A percentile compares a stretch with the other conserved stretches of the same genome.
phyloP scores from a whole-genome alignment of 1,140 invertebrate genomes.

The Stenopsyche tienmushanensis region DNA sequence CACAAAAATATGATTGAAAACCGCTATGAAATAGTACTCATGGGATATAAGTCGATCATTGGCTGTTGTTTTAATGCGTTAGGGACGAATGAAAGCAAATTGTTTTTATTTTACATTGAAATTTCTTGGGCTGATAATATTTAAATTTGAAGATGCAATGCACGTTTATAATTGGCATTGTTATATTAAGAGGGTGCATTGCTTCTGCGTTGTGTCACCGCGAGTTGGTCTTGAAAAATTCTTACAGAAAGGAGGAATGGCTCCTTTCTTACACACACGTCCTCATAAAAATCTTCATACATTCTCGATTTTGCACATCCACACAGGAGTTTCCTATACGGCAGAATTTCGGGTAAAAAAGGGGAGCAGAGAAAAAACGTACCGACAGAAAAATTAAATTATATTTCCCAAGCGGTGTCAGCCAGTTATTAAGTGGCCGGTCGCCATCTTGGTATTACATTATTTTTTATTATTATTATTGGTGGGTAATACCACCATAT shows the following conservation, averaged over 20 bases:
- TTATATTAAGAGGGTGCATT: no score
- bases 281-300: constrained; percentile 35
- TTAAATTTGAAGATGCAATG: no score
- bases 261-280: constrained; percentile 34
- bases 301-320: constrained; percentile 19
- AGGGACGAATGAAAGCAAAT: no score
- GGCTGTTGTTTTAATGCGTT: no score
- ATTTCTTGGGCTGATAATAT: no score
- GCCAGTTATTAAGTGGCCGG: constrained; percentile 59
- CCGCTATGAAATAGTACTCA: no score
- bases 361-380: constrained; percentile 40
- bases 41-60: no score
- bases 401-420: constrained; percentile 59
- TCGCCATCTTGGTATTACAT: constrained; percentile 52
- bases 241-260: constrained; percentile 38
- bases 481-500: constrained; percentile 35
- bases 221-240: constrained; percentile 40
- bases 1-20: no score
- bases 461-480: constrained; percentile 41
- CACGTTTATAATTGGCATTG: no score
- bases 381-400: constrained; percentile 57
- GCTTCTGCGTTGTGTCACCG: not conserved
- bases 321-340: constrained; percentile 15
- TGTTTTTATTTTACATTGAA: no score
- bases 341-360: constrained; percentile 10